Evolutionary conservation across 2,888 invertebrate species (phyloP), one percentile per base, ranked within the genome.

Genomic region (Matsumyia berberina): DNA sequence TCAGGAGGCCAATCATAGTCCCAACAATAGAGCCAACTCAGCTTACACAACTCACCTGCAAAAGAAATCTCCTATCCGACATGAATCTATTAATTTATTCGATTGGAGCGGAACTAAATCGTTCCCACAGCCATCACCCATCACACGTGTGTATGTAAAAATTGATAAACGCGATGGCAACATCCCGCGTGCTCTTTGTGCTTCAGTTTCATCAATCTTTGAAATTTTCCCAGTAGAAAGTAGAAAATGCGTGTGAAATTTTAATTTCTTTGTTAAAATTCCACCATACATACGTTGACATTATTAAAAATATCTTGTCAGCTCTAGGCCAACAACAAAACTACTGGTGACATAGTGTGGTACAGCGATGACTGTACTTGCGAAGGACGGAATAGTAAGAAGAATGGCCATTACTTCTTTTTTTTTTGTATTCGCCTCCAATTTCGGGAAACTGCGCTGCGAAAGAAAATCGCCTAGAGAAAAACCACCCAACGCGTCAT

Each of bases 361-460:
- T 42, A 46, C 33, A 15, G 77, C 51, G 83, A 74, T 83, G 83
- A 83, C 83, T 83, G 83, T 83, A 83, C 83, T 74, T 79, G 29
- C 15, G 15, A 64, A 82, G 73, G 82, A 78, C 72, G 42, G 29
- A 53, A 42, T 24, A 42, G 29, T 11, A 19, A 60, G 12, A 39
- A 69, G 49, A 55, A 44, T 70, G 53, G 57, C 67, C 35, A 69
- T 73, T 58, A 53, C 51, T 74, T 53, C 66, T 66, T 24, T 24
- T 1, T 24, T 53, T 72, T 66, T 24, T 24, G 24, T 24, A 33
- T 53, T 44, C 58, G 37, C 33, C 5, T 44, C 17, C 8, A 17
- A 8, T 39, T 60, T 19, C 8, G 9, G 33, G 19, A 66, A 74
- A 69, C 4, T 67, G 17, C 51, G 46, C 53, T 69, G 12, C 58